These are phyloP conservation scores for Dryococelus australis DNA, from an alignment of 2,888 invertebrate species.

Conservation along the genomic window DNA sequence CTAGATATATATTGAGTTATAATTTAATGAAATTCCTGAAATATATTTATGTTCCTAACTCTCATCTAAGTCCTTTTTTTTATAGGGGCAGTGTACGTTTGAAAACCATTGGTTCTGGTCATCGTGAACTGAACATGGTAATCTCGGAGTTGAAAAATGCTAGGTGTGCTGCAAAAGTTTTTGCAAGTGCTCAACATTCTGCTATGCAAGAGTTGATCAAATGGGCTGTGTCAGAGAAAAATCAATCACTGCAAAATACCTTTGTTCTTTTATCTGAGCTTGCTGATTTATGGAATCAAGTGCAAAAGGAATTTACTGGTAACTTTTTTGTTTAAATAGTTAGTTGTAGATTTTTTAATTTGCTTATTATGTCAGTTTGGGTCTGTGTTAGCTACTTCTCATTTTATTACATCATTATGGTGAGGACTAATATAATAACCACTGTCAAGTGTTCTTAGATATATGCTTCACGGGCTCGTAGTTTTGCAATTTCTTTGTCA, in stretches of 20 bases:
- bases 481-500: too few relatives aligned
- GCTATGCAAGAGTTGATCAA: conserved; percentile 60
- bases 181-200: conserved; percentile 59
- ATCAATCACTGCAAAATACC: conserved; percentile 60
- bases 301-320: conserved; percentile 61
- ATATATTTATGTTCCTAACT: neutral
- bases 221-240: conserved; percentile 60
- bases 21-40: conserved; percentile 16
- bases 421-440: too few relatives aligned
- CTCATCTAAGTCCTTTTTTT: conserved; percentile 26
- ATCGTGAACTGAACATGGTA: conserved; percentile 59
- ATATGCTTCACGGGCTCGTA: too few relatives aligned
- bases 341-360: neutral
- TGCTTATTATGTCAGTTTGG: neutral
- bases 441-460: too few relatives aligned
- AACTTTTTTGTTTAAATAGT: conserved; percentile 32
- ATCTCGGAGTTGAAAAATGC: conserved; percentile 61
- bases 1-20: neutral
- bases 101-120: conserved; percentile 58
- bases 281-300: conserved; percentile 60
- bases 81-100: conserved; percentile 59
- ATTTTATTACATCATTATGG: too few relatives aligned
- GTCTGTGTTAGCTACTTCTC: too few relatives aligned
- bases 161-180: conserved; percentile 58
- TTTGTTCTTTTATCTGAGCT: conserved; percentile 59